Conservation (phyloP, 2,113 vertebrate species). For the Oceanodroma tethys region DNA sequence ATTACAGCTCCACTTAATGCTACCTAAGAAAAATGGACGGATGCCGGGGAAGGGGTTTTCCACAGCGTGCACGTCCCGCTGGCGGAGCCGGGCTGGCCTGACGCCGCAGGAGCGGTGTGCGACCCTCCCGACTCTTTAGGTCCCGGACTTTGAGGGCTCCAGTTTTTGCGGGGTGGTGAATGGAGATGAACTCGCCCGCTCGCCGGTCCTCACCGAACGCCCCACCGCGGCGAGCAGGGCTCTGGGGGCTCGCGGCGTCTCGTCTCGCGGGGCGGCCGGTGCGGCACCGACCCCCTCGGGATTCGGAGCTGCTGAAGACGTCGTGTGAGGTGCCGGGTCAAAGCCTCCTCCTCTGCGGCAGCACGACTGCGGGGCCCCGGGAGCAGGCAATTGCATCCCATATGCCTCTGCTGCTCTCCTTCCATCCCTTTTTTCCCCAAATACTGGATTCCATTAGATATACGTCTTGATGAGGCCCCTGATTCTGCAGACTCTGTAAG, state of each 20-base stretch:
- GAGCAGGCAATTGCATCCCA: no score
- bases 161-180: accelerated
- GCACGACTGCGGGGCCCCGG: accelerated
- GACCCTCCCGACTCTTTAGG: neutral
- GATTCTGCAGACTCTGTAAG: neutral
- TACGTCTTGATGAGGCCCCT: neutral
- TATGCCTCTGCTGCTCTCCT: neutral
- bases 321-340: accelerated
- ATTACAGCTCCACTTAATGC: neutral
- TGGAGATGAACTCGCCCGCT: neutral
- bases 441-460: neutral
- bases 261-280: accelerated
- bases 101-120: accelerated
- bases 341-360: neutral
- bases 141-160: no score
- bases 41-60: neutral
- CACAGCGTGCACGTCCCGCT: neutral
- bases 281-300: neutral
- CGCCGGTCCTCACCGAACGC: accelerated
- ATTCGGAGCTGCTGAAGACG: neutral
- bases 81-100: neutral
- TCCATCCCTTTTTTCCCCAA: no score
- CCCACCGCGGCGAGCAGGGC: neutral
- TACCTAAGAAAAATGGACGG: neutral
- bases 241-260: neutral